Evolutionary conservation across 2,113 vertebrate genomes (phyloP), one percentile per base, ranked within the genome.

Genomic region (Phocoena phocoena): DNA sequence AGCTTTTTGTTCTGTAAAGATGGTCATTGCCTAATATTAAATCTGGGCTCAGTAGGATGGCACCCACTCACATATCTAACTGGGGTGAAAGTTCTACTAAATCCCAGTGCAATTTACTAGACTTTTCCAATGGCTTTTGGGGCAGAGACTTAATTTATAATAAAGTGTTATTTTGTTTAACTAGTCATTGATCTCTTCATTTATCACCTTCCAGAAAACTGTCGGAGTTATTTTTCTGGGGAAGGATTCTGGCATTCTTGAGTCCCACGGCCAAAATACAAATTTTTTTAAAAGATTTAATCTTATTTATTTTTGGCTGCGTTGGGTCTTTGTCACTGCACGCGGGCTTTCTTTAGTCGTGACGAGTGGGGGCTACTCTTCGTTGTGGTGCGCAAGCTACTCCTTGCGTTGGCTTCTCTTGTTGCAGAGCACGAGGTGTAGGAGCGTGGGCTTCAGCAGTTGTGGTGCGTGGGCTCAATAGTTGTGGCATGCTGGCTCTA

Each of bases 151-250:
- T 21, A 79, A 80, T 80, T 95, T 91, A 73, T 76, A 95, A 93
- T 79, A 62, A 86, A 80, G 63, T 71, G 3, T 73, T 70, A 85
- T 77, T 92, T 95, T 92, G 3, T 77, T 50, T 89, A 91, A n/a
- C 26, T 95, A 33, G 50, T 86, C 71, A 67, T 62, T 60, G 14
- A 26, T 67, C n/a, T 90, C 25, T 86, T 82, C 31, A 83, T 33
- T 53, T 86, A 81, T 73, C 65, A 71, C 20, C 95, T 93, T 83
- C 82, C 15, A 83, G 55, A 86, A 67, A 76, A 68, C 25, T 31
- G 36, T 73, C 3, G 2, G 41, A 83, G 4, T 20, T 86, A 31
- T 83, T 80, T 73, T 68, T 90, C 70, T 53, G 8, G 31, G 58
- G n/a, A 62, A 92, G 31, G 58, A 70, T n/a, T 80, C 31, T 88